These are phyloP conservation scores for Halcyon badia DNA, from an alignment of 2,797 vertebrate genomes.

Conservation along the genomic window DNA sequence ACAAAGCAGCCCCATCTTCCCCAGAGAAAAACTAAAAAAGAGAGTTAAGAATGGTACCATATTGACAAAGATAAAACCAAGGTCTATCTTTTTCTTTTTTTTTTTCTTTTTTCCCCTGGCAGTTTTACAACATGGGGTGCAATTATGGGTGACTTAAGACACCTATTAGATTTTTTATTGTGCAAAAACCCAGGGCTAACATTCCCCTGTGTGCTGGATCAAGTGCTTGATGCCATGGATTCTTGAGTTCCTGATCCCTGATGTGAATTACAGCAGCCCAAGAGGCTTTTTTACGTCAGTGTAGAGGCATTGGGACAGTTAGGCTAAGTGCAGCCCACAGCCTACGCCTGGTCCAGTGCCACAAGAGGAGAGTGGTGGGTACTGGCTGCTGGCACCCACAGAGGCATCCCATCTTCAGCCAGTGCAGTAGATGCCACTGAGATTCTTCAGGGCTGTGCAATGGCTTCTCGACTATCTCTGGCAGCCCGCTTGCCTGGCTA, in stretches of 20 bases:
- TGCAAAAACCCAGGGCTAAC: not conserved
- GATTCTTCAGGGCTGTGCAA: not conserved
- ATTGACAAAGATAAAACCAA: not conserved
- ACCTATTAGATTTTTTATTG: not conserved
- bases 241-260: not conserved
- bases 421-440: not conserved
- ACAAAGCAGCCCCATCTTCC: not conserved
- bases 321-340: not conserved
- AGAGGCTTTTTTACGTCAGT: not conserved
- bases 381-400: accelerated
- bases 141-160: not conserved
- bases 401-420: not conserved
- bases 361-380: not conserved
- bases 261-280: not conserved
- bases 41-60: not conserved
- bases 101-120: not conserved
- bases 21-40: not conserved
- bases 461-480: not conserved
- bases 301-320: not conserved
- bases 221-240: not conserved
- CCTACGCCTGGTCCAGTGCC: accelerated
- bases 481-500: accelerated
- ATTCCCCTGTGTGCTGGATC: accelerated
- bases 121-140: not conserved
- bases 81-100: not conserved